These are phyloP conservation scores for Bos javanicus DNA, from an alignment of 2,113 vertebrate species.

Conservation along the genomic window DNA sequence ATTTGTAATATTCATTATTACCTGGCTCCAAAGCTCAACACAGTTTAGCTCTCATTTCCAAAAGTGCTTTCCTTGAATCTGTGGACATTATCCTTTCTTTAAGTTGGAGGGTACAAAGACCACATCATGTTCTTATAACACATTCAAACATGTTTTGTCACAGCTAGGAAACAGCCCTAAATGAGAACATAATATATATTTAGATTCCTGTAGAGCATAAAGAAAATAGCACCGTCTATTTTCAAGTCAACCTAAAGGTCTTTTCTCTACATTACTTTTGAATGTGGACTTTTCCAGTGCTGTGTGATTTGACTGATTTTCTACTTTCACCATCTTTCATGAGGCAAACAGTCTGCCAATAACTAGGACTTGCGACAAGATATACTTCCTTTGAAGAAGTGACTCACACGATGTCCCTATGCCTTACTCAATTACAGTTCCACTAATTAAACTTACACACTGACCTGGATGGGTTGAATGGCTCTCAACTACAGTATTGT, in stretches of 20 bases:
- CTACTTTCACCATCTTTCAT: not conserved
- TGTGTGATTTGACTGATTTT: not conserved
- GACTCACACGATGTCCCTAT: not conserved
- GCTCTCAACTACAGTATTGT: slow-evolving; percentile 1
- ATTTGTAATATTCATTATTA: too few relatives aligned
- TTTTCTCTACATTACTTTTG: not conserved
- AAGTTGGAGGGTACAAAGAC: not conserved
- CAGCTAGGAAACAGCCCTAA: not conserved
- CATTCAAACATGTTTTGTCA: not conserved
- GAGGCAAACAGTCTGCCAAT: not conserved
- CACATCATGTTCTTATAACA: not conserved
- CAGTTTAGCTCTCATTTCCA: not conserved
- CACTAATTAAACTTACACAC: slow-evolving; percentile 20
- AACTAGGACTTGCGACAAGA: not conserved
- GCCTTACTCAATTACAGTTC: not conserved
- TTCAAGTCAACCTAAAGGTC: not conserved
- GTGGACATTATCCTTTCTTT: not conserved
- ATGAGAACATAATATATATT: not conserved
- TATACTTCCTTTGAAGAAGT: slow-evolving; percentile 5
- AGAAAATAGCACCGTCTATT: not conserved
- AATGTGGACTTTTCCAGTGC: not conserved
- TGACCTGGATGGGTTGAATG: not conserved
- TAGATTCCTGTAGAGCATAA: not conserved
- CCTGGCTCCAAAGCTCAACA: not conserved
- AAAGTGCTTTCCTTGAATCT: not conserved